Conservation (phyloP, 2,797 vertebrate genomes). For the Pyrrhura leucotis region DNA sequence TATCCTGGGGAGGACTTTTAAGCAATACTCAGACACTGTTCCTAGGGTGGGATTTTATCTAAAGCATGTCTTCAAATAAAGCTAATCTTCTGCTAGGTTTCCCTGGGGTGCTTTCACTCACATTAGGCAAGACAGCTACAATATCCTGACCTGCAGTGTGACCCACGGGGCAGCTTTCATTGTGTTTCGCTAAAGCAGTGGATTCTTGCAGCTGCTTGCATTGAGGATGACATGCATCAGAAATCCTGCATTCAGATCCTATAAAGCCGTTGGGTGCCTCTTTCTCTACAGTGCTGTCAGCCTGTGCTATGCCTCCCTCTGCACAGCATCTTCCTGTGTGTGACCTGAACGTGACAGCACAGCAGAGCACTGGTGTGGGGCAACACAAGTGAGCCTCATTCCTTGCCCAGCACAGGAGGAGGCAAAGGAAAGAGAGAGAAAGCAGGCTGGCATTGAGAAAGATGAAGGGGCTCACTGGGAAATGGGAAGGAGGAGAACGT, state of each 20-base stretch:
- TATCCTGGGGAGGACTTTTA: neutral
- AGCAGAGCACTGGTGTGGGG: neutral
- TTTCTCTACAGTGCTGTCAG: neutral
- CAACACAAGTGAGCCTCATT: fast-evolving
- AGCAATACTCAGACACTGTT: neutral
- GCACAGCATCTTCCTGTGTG: fast-evolving
- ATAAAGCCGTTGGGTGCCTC: neutral
- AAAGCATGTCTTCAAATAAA: neutral
- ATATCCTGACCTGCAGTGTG: neutral
- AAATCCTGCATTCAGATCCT: neutral
- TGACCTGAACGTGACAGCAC: neutral
- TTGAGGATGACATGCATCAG: neutral
- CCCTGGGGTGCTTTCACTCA: neutral
- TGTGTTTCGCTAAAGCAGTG: neutral
- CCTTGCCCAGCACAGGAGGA: neutral
- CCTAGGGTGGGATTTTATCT: neutral
- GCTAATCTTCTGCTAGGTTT: neutral
- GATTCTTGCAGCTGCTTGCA: neutral
- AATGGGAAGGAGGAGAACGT: neutral
- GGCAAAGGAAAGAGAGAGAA: neutral
- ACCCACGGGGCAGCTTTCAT: neutral
- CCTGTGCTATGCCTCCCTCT: neutral
- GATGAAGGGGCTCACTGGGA: neutral
- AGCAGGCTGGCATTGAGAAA: neutral
- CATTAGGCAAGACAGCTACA: neutral